These are phyloP conservation scores for Cyclina sinensis DNA, from an alignment of 1,140 invertebrate species.

Conservation along the genomic window DNA sequence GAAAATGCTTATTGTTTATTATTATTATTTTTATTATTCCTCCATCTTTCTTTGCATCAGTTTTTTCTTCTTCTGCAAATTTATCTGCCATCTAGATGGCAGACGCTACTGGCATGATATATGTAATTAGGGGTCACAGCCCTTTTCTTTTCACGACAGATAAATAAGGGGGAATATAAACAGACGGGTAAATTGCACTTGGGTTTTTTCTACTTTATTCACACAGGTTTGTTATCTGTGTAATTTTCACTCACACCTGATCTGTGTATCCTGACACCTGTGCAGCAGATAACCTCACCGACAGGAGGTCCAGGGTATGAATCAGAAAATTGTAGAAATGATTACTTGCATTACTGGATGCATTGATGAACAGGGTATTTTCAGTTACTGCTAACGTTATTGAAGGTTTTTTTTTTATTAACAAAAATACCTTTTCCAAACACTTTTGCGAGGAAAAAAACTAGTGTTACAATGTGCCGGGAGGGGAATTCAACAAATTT, in stretches of 20 bases:
- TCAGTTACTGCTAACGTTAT: too few relatives aligned
- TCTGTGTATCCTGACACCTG: conserved; percentile 25
- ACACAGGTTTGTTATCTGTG: conserved; percentile 1
- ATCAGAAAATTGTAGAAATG: conserved; percentile 22
- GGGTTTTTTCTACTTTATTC: neutral
- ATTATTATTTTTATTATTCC: too few relatives aligned
- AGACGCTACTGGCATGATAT: too few relatives aligned
- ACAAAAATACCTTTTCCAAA: too few relatives aligned
- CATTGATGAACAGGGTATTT: too few relatives aligned
- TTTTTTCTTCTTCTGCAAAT: neutral
- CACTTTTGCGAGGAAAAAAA: too few relatives aligned
- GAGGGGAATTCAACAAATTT: too few relatives aligned
- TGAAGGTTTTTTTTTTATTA: too few relatives aligned
- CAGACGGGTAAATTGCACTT: conserved; percentile 26
- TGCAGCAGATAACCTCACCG: neutral
- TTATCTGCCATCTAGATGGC: neutral
- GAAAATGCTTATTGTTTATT: too few relatives aligned
- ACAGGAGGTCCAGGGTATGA: conserved; percentile 10
- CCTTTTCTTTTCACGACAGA: neutral
- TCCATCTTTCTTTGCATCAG: too few relatives aligned
- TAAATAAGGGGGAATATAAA: neutral
- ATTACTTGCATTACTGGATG: too few relatives aligned
- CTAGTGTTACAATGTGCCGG: too few relatives aligned
- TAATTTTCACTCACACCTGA: conserved; percentile 30
- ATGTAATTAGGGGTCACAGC: conserved; percentile 1